Evolutionary conservation across 2,113 vertebrate species (phyloP).

Genomic region (Alouatta palliata): DNA sequence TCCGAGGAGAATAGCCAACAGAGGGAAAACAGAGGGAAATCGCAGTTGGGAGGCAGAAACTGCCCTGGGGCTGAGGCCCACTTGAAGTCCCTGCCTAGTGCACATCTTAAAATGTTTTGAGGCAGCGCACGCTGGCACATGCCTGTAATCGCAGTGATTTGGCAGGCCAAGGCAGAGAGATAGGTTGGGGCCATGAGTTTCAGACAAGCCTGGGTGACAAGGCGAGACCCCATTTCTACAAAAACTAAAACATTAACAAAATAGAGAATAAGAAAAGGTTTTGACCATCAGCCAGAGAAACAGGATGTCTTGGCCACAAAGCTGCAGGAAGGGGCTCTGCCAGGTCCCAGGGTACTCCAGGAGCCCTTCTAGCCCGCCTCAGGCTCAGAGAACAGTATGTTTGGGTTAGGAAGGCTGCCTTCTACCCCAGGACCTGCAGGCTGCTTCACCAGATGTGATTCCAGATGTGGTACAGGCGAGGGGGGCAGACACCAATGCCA

Average conservation of each 20-base stretch:
- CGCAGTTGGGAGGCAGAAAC: background rate
- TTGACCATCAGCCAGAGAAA: background rate
- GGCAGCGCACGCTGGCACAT: background rate
- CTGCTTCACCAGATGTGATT: slow-evolving; percentile 21
- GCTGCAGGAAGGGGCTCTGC: background rate
- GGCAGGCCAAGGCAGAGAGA: background rate
- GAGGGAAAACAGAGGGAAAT: background rate
- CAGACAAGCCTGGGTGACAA: background rate
- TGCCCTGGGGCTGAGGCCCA: background rate
- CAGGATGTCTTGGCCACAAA: background rate
- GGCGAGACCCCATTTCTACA: background rate
- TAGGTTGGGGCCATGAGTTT: background rate
- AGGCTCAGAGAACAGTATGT: background rate
- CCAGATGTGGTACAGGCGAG: background rate
- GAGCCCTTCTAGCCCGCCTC: background rate
- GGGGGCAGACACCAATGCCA: background rate
- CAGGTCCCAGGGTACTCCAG: background rate
- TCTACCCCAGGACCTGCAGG: background rate
- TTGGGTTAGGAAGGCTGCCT: background rate
- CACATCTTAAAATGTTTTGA: background rate
- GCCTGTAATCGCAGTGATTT: background rate
- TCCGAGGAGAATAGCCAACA: accelerated
- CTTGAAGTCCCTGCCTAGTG: background rate
- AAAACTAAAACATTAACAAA: background rate
- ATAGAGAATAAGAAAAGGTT: background rate